Evolutionary conservation across 2,888 invertebrate genomes (phyloP).

Genomic region (Melanostoma mellinum): DNA sequence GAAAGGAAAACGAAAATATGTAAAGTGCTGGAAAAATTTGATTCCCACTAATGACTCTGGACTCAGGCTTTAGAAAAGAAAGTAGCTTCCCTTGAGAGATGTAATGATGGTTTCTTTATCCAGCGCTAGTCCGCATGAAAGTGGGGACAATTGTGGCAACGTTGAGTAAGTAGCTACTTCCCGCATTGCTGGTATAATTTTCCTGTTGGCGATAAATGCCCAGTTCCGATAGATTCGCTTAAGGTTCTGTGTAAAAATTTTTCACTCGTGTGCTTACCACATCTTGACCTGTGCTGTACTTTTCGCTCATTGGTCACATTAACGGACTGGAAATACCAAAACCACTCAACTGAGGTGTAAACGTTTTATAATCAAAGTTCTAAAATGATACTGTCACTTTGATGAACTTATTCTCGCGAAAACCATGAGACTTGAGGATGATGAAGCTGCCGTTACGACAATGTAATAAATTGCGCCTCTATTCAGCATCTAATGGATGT

Average conservation of each 20-base stretch:
- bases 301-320: too few species aligned
- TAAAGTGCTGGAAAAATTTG: constrained; percentile 1
- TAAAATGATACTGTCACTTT: constrained; percentile 31
- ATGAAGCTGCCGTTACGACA: neutral
- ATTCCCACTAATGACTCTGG: constrained; percentile 48
- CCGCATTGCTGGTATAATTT: too few species aligned
- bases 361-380: constrained; percentile 60
- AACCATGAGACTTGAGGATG: constrained; percentile 6
- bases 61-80: neutral
- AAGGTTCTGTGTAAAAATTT: too few species aligned
- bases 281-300: too few species aligned
- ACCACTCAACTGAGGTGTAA: constrained; percentile 55
- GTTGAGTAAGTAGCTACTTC: neutral
- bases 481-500: constrained; percentile 46
- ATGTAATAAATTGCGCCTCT: neutral
- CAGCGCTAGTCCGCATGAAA: constrained; percentile 52
- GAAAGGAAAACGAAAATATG: constrained; percentile 12
- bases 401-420: constrained; percentile 37
- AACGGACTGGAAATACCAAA: constrained; percentile 3
- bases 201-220: too few species aligned
- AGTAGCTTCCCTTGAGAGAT: too few species aligned
- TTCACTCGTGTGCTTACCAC: too few species aligned
- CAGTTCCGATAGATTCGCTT: too few species aligned
- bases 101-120: constrained; percentile 6
- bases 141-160: constrained; percentile 58